A percentile compares a stretch with the other conserved stretches of the same genome.
phyloP scores from a whole-genome alignment of 2,888 invertebrate genomes.

The Dexiosoma caninum region DNA sequence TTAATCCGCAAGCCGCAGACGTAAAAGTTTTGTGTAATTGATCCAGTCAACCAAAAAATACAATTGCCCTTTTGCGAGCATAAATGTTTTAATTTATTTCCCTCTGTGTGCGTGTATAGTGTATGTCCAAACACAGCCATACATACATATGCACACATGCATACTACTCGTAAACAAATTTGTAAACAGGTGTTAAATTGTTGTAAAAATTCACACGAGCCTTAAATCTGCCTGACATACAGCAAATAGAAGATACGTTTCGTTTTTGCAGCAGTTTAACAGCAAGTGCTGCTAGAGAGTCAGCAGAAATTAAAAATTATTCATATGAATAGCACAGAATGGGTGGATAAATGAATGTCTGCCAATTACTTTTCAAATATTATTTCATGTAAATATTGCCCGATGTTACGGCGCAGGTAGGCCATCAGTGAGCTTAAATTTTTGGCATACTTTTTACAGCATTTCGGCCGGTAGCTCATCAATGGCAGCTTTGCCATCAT shows the following conservation, averaged over 20 bases:
- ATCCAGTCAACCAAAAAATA: conserved; percentile 63
- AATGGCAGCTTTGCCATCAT: too few species aligned
- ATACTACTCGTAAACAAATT: conserved; percentile 27
- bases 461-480: too few species aligned
- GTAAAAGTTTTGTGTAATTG: conserved; percentile 64
- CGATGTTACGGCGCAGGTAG: too few species aligned
- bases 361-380: too few species aligned
- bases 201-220: conserved; percentile 75
- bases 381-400: too few species aligned
- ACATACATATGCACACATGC: not conserved
- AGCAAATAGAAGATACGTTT: conserved; percentile 45
- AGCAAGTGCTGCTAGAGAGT: not conserved
- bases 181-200: conserved; percentile 73
- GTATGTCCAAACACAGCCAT: too few species aligned
- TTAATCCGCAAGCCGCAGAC: conserved; percentile 63
- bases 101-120: not conserved
- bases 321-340: not conserved
- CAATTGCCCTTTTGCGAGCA: conserved; percentile 55
- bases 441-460: too few species aligned
- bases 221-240: conserved; percentile 72
- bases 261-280: conserved; percentile 66
- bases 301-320: conserved; percentile 2
- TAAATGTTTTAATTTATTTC: conserved; percentile 27
- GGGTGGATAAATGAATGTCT: too few species aligned
- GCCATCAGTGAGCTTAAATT: too few species aligned